Evolutionary conservation across 2,797 vertebrate genomes (phyloP).

Genomic region (Tragopan temminckii): DNA sequence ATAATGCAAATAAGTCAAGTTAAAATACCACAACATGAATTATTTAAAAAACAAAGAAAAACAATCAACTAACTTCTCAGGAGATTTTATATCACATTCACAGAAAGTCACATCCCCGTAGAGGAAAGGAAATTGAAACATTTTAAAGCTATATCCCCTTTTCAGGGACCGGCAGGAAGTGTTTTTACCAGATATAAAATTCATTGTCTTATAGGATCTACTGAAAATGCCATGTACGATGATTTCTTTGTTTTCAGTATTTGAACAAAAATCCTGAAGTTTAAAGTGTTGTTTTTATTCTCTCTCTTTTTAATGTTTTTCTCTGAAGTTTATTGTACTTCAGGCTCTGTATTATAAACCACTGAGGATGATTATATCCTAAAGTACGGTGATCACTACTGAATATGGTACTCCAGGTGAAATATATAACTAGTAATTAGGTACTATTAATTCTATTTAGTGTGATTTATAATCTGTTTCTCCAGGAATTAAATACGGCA

Average conservation of each 20-base stretch:
- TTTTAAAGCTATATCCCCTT: neutral
- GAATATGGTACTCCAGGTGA: constrained; percentile 72
- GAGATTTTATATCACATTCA: neutral
- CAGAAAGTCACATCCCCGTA: neutral
- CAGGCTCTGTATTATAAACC: constrained; percentile 17
- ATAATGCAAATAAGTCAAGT: neutral
- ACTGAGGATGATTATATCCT: constrained; percentile 64
- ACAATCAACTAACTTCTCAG: neutral
- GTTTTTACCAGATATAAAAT: neutral
- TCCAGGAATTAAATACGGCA: constrained; percentile 59
- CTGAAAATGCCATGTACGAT: neutral
- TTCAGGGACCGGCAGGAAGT: neutral
- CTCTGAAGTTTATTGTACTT: constrained; percentile 46
- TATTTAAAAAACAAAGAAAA: fast-evolving
- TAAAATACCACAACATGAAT: neutral
- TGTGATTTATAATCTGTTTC: constrained; percentile 76
- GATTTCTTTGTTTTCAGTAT: neutral
- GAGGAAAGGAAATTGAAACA: constrained; percentile 5
- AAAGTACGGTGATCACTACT: constrained; percentile 60
- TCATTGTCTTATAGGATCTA: neutral
- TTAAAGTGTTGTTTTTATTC: constrained; percentile 30
- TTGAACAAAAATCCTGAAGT: neutral
- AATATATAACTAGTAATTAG: constrained; percentile 76
- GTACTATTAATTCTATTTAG: constrained; percentile 75
- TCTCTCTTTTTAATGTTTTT: constrained; percentile 44